Evolutionary conservation across 2,888 invertebrate genomes (phyloP).

Genomic region (Drosophila stalkeri): DNA sequence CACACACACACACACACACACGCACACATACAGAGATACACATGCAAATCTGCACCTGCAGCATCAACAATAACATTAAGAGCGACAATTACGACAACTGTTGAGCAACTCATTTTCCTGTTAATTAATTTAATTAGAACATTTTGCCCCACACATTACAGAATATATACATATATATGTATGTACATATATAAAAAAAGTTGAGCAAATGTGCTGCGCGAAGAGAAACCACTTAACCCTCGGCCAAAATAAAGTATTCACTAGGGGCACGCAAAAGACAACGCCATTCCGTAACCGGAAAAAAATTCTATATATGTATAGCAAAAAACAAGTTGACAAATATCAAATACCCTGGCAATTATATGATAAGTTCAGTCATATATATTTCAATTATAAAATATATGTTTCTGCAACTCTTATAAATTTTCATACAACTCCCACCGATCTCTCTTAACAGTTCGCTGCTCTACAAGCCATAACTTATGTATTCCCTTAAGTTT

Average conservation of each 20-base stretch:
- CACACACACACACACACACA: not conserved
- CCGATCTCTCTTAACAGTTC: not conserved
- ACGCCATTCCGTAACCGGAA: not conserved
- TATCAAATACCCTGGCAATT: not conserved
- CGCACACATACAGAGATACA: not conserved
- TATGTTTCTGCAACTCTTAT: not conserved
- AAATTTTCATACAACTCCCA: not conserved
- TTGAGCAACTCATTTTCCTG: constrained; percentile 75
- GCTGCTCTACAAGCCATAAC: not conserved
- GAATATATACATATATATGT: constrained; percentile 18
- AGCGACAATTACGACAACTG: constrained; percentile 51
- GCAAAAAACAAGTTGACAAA: not conserved
- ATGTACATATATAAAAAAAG: not conserved
- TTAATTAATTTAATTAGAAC: constrained; percentile 79
- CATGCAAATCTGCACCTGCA: constrained; percentile 55
- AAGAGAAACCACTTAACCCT: constrained; percentile 41
- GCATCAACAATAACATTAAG: constrained; percentile 26
- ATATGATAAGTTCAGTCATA: not conserved
- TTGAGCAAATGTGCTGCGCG: constrained; percentile 26
- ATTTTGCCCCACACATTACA: constrained; percentile 31
- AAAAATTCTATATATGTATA: not conserved
- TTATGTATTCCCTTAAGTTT: not conserved
- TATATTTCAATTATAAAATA: not conserved
- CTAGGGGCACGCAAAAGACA: not conserved
- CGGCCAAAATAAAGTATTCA: constrained; percentile 1